Conservation (phyloP, 2,888 invertebrate genomes). For the Mongoloraphidia duomilia region DNA sequence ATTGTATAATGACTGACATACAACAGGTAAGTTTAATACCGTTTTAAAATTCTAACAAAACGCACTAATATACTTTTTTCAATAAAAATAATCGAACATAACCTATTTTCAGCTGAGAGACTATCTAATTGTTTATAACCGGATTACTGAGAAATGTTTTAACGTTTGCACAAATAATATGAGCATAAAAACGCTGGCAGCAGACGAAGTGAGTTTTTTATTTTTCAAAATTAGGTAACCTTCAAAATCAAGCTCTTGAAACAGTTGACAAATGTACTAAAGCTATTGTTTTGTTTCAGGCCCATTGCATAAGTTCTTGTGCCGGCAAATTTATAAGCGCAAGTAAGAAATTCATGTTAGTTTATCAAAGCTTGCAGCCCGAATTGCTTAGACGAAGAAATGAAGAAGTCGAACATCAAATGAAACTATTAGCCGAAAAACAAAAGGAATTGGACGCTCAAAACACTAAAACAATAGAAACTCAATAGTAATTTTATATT, state of each 20-base stretch:
- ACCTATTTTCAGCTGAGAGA: conserved; percentile 2
- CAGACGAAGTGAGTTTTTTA: conserved; percentile 1
- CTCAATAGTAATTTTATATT: no score
- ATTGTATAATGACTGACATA: no score
- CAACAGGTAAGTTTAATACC: no score
- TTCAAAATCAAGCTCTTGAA: no score
- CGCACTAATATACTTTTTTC: no score
- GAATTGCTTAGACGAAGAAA: background rate
- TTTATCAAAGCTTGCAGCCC: conserved; percentile 5
- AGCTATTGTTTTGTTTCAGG: background rate
- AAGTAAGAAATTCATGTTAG: conserved; percentile 2
- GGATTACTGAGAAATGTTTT: conserved; percentile 5
- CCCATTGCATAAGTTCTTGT: background rate
- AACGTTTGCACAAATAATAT: conserved; percentile 1
- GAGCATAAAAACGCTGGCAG: background rate
- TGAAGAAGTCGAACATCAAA: conserved; percentile 1
- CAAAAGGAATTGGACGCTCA: no score
- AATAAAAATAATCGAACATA: no score
- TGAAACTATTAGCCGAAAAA: background rate
- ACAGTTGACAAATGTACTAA: no score
- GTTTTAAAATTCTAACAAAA: no score
- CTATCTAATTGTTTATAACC: conserved; percentile 4
- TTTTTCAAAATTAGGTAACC: no score
- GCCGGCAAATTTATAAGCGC: conserved; percentile 1
- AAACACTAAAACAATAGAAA: no score